phyloP scores from a whole-genome alignment of 2,113 vertebrate genomes.

The Sinosuthora webbiana region DNA sequence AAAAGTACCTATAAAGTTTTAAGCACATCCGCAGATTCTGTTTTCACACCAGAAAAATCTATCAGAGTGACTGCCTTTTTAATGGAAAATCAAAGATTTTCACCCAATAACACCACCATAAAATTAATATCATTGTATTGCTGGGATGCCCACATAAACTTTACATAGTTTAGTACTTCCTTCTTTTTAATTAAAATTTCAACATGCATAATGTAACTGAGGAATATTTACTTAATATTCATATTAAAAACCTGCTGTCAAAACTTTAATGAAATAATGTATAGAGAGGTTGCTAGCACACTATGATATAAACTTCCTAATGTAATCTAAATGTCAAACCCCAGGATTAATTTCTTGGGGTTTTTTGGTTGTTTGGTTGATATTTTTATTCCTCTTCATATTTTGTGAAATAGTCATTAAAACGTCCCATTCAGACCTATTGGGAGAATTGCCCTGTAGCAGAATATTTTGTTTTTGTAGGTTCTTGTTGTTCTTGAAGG shows the following conservation, averaged over 20 bases:
- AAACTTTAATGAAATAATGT: constrained; percentile 21
- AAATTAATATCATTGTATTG: background rate
- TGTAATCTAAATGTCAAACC: background rate
- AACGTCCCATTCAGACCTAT: background rate
- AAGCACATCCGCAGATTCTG: background rate
- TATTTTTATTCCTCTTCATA: background rate
- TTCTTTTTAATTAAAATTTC: constrained; percentile 60
- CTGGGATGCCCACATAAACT: background rate
- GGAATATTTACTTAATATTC: constrained; percentile 64
- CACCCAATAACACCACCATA: background rate
- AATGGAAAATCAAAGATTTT: background rate
- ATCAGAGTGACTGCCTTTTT: background rate
- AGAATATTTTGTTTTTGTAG: background rate
- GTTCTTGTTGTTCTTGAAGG: background rate
- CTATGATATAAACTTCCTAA: constrained; percentile 1
- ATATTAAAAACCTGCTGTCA: background rate
- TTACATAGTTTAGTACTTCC: background rate
- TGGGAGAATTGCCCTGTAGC: background rate
- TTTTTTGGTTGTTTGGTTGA: background rate
- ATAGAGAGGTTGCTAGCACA: background rate
- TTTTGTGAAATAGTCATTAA: background rate
- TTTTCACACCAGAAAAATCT: background rate
- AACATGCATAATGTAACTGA: constrained; percentile 19
- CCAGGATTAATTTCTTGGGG: background rate
- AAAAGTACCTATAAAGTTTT: background rate